These are phyloP conservation scores for Crenichthys baileyi DNA, from an alignment of 2,797 vertebrate genomes.

Conservation along the genomic window DNA sequence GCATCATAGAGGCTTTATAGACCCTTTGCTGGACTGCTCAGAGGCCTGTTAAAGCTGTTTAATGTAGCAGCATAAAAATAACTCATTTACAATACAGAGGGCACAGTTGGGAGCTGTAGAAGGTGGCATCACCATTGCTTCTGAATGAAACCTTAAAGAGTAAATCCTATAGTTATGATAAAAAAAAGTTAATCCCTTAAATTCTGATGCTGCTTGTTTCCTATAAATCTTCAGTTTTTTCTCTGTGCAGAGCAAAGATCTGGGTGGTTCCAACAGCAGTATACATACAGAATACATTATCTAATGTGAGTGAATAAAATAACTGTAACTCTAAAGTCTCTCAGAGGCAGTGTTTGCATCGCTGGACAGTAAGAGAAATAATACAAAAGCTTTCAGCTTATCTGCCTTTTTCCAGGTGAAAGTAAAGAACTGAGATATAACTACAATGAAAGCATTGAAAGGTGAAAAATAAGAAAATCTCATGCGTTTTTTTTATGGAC, in stretches of 20 bases:
- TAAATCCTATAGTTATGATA: neutral
- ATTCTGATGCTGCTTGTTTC: neutral
- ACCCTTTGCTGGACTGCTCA: conserved; percentile 21
- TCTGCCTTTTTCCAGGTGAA: neutral
- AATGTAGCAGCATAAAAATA: conserved; percentile 27
- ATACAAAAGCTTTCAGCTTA: neutral
- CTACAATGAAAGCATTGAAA: neutral
- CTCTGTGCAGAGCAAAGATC: no score
- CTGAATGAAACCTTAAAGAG: neutral
- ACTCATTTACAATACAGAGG: neutral
- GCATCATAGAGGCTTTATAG: neutral
- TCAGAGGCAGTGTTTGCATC: no score
- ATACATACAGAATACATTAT: no score
- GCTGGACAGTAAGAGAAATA: neutral
- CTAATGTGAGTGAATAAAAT: neutral
- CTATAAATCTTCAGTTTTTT: no score
- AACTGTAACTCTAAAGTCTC: neutral
- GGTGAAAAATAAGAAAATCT: neutral
- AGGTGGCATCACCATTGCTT: no score
- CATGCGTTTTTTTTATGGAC: neutral
- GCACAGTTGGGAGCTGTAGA: no score
- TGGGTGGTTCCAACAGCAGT: no score
- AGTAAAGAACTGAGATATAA: neutral
- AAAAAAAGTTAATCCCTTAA: neutral
- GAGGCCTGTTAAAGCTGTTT: conserved; percentile 31